Base-by-base conservation (phyloP, 2,797 vertebrate species). In the Cygnus olor region DNA sequence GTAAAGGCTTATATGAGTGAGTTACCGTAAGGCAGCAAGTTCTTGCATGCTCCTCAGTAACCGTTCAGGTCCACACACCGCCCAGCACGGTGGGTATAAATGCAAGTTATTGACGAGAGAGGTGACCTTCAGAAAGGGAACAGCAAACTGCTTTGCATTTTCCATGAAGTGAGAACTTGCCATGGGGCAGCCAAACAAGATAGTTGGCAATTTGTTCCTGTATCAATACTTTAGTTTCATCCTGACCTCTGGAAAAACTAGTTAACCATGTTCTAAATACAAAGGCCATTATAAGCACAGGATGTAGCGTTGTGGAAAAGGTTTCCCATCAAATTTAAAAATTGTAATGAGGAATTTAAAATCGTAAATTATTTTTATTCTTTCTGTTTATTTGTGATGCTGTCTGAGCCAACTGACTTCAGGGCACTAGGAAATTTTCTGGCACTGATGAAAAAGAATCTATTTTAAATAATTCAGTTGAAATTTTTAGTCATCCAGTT, bases 401-500 rank as follows among this genome's bases (percentile, higher is more conserved):
- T 88, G 89, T 66, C 54, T 82, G 42, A 91, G 86, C 77, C 85
- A 88, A 36, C 63, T 80, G 71, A 87, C 78, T 96, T 85, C 34
- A 72, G 61, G 91, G 82, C 54, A 70, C 70, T 92, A 6, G 30
- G 80, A 92, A 91, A 65, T 90, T 91, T 93, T 93, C 91, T 93
- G 78, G 73, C 80, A 90, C 64, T 38, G 76, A 91, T n/a, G 85
- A 94, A 96, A 91, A 88, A 94, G 40, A 73, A n/a, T 92, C 56
- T 96, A 89, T 95, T 97, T 96, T 94, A 94, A 94, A 91, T 94
- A 95, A 93, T 88, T 93, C 71, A 71, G 32, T 14, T 93, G 74
- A 97, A 94, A 90, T 85, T 88, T 96, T 84, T 95, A 94, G 90
- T 79, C 74, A 77, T 88, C 47, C 44, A 64, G 77, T 86, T 85